Base-by-base conservation (phyloP, 2,888 invertebrate genomes). In the Hermodice carunculata region DNA sequence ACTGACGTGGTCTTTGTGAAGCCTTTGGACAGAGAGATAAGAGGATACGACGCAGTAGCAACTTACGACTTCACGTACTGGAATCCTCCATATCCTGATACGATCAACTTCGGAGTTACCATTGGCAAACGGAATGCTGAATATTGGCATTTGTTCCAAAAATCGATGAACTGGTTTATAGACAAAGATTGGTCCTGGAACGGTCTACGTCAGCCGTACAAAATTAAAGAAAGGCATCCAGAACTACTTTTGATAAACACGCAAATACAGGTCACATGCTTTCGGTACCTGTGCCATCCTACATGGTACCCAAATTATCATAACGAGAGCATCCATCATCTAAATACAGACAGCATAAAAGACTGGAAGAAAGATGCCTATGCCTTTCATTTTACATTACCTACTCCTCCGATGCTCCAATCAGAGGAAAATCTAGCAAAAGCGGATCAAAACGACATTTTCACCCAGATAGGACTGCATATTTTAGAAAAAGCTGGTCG, bases 331-430 rank as follows among this genome's bases (percentile, higher is more conserved):
- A 43, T 69, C 52, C 67, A 73, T 44, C 79, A 77, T 52, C 68
- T 70, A 24, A 67, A 75, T 28, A 73, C 74, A 2, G 76, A 74
- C 57, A 71, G 62, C 61, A 65, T 73, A 3, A 61, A 48, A 26
- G 72, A 82, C 70, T 83, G 83, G 83, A 53, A 64, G 29, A 73
- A 51, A n/a, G 81, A 81, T 26, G 74, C 73, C 17, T 80, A 77
- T 51, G 72, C 82, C 14, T 78, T 82, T 52, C 83, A 83, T 67
- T 81, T 80, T 68, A 82, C 83, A 1, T 69, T 74, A 43, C 83
- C 83, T 0, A 81, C 81, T 42, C 83, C 83, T 0, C 69, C 67
- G 0, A 80, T 79, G 59, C 74, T 77, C 3, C 63, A 60, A 17
- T 79, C 71, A 56, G 70, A 75, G 44, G 56, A 57, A 1, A 66